A percentile compares a stretch with the other conserved stretches of the same genome.
Evolutionary conservation across 2,888 invertebrate genomes (phyloP).

Genomic region (Tenodera sinensis): DNA sequence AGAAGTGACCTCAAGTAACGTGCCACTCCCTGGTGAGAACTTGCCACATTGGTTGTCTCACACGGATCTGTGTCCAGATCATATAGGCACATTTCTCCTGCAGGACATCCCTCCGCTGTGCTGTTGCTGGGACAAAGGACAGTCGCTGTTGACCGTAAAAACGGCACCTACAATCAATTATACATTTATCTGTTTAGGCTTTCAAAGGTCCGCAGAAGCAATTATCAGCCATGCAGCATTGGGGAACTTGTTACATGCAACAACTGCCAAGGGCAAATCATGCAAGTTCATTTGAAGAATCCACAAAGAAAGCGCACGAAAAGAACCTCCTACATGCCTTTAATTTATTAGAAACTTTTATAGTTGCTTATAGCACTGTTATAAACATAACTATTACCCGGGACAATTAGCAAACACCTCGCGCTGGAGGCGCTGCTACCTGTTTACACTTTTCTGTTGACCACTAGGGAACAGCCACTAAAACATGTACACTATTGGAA

Average conservation of each 20-base stretch:
- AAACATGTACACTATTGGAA: too few relatives aligned
- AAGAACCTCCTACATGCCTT: too few relatives aligned
- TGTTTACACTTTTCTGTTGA: too few relatives aligned
- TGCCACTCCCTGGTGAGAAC: constrained; percentile 49
- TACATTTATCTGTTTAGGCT: not conserved
- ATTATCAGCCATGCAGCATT: not conserved
- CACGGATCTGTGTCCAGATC: constrained; percentile 76
- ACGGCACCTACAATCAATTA: not conserved
- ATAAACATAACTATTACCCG: too few relatives aligned
- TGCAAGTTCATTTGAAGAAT: too few relatives aligned
- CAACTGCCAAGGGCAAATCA: too few relatives aligned
- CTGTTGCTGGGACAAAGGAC: constrained; percentile 25
- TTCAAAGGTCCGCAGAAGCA: not conserved
- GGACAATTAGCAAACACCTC: too few relatives aligned
- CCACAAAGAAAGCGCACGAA: too few relatives aligned
- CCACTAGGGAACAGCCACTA: too few relatives aligned
- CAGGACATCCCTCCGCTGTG: constrained; percentile 35
- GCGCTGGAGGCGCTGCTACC: too few relatives aligned
- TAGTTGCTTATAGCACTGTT: too few relatives aligned
- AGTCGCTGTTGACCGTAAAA: constrained; percentile 25
- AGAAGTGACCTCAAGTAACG: constrained; percentile 49
- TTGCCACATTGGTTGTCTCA: constrained; percentile 64
- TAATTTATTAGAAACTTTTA: too few relatives aligned
- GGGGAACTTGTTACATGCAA: not conserved
- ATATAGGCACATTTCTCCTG: constrained; percentile 59